phyloP scores from a whole-genome alignment of 2,888 invertebrate genomes.

The Mesoligia furuncula region DNA sequence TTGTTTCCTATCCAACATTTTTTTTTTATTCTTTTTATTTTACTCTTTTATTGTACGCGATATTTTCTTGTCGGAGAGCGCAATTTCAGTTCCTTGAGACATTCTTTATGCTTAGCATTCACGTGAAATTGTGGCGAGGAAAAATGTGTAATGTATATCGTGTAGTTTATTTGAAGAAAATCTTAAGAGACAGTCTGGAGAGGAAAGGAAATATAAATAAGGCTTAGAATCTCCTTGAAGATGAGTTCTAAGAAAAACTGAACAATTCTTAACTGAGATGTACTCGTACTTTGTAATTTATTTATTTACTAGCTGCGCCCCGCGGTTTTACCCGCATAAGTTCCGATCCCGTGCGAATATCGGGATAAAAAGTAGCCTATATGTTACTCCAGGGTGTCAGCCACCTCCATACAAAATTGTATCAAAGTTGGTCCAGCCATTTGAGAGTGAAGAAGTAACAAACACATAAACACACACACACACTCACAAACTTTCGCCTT shows the following conservation, averaged over 20 bases:
- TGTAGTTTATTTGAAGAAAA: slow-evolving; percentile 64
- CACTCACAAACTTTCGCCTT: no score
- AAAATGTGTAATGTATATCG: slow-evolving; percentile 64
- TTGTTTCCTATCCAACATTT: slow-evolving; percentile 75
- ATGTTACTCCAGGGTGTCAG: no score
- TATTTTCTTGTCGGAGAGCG: slow-evolving; percentile 70
- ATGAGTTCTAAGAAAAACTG: slow-evolving; percentile 40
- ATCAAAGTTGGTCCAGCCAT: no score
- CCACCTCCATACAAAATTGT: no score
- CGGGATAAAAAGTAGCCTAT: no score
- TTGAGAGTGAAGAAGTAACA: no score
- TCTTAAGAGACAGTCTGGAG: slow-evolving; percentile 53
- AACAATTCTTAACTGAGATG: slow-evolving; percentile 13
- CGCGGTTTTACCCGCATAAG: no score
- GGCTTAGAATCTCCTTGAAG: slow-evolving; percentile 45
- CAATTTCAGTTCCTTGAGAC: slow-evolving; percentile 77
- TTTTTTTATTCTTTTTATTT: slow-evolving; percentile 50
- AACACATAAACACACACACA: no score
- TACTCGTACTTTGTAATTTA: slow-evolving; percentile 1
- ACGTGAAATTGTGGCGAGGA: slow-evolving; percentile 62
- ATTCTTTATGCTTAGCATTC: slow-evolving; percentile 70
- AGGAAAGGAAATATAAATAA: slow-evolving; percentile 56
- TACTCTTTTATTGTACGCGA: slow-evolving; percentile 66
- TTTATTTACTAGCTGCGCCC: no score
- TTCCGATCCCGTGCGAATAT: no score